Evolutionary conservation across 2,797 vertebrate species (phyloP).

Genomic region (Sebastes diaconus): DNA sequence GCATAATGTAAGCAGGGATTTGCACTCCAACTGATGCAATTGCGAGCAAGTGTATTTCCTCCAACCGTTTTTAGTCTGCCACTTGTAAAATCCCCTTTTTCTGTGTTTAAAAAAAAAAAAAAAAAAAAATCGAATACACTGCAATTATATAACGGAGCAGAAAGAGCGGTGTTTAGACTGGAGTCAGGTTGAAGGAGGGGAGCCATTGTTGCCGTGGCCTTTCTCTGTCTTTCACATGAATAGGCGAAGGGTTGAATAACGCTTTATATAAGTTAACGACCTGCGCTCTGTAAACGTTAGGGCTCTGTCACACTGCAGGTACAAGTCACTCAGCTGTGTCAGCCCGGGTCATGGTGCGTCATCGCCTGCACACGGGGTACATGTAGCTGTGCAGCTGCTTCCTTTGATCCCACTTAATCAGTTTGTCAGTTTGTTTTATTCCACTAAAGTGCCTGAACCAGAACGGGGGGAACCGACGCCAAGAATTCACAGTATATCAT

Average conservation of each 20-base stretch:
- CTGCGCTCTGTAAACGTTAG: conserved; percentile 11
- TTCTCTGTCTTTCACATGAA: conserved; percentile 29
- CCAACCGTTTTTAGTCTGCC: not conserved
- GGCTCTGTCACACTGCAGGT: conserved; percentile 31
- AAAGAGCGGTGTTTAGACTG: conserved; percentile 12
- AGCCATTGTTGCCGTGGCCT: conserved; percentile 34
- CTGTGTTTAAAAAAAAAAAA: not conserved
- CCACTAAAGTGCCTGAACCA: not conserved
- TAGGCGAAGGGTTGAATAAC: conserved; percentile 36
- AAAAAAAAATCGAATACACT: not conserved
- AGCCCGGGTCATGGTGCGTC: not conserved
- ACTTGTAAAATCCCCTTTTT: not conserved
- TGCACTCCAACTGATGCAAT: conserved; percentile 47
- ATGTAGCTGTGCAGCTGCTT: not conserved
- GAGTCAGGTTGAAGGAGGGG: conserved; percentile 34
- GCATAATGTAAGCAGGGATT: conserved; percentile 29
- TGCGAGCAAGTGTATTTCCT: conserved; percentile 21
- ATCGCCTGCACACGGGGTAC: not conserved
- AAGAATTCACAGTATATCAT: not conserved
- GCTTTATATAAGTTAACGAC: conserved; percentile 40
- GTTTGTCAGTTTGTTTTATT: conserved; percentile 16
- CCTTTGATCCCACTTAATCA: conserved; percentile 4
- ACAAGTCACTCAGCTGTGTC: not conserved
- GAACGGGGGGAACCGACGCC: not conserved
- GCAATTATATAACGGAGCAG: conserved; percentile 5